These are phyloP conservation scores for Spinus olivaceus DNA, from an alignment of 2,797 vertebrate species.

Conservation along the genomic window DNA sequence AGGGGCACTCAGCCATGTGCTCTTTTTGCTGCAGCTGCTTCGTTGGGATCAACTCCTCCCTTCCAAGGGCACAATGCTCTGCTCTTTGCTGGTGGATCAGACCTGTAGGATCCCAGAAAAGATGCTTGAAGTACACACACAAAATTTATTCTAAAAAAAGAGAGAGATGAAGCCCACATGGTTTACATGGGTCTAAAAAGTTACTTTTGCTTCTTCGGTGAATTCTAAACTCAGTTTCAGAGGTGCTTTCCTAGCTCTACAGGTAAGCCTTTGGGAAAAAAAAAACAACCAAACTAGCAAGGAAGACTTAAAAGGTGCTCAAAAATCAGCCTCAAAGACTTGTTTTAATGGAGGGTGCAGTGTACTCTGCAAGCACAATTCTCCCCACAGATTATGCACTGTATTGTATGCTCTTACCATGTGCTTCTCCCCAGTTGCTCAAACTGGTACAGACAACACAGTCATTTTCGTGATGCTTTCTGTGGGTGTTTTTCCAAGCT, in stretches of 20 bases:
- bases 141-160: not conserved
- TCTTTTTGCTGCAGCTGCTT: not conserved
- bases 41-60: fast-evolving
- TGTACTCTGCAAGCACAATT: not conserved
- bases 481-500: not conserved
- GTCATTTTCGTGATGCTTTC: not conserved
- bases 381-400: not conserved
- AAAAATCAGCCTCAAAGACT: not conserved
- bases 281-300: not conserved
- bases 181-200: not conserved
- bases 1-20: not conserved
- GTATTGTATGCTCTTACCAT: not conserved
- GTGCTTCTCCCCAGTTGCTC: fast-evolving
- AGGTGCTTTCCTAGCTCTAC: not conserved
- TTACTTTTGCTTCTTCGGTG: not conserved
- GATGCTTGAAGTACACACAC: not conserved
- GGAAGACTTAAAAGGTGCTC: not conserved
- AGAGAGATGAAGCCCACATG: not conserved
- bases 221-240: not conserved
- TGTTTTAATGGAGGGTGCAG: not conserved
- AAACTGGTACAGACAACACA: not conserved
- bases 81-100: not conserved
- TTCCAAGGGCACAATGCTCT: not conserved
- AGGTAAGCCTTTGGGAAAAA: not conserved
- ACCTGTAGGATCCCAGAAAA: not conserved